phyloP scores from a whole-genome alignment of 2,113 vertebrate genomes.

The Colossoma macropomum region DNA sequence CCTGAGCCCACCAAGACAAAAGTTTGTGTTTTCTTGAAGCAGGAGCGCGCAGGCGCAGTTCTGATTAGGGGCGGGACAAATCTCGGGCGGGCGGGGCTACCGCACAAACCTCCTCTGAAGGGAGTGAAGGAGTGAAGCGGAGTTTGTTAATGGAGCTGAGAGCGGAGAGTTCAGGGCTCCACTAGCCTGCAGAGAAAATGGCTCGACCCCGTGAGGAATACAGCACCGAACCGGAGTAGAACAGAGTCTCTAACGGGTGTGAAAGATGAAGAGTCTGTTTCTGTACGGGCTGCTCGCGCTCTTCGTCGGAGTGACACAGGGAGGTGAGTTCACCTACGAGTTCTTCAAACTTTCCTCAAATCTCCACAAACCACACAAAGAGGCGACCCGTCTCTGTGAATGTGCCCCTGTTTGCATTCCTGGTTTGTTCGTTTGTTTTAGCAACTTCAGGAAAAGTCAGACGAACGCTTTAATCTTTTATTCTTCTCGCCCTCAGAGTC shows the following conservation, averaged over 20 bases:
- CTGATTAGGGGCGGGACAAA: background rate
- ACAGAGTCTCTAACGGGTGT: background rate
- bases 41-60: background rate
- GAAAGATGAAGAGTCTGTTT: slow-evolving; percentile 42
- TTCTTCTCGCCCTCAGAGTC: too few relatives aligned
- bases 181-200: background rate
- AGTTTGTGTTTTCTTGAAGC: background rate
- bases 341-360: background rate
- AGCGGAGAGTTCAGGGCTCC: background rate
- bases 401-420: background rate
- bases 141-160: slow-evolving; percentile 28
- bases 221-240: background rate
- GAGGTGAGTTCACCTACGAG: slow-evolving; percentile 29
- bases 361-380: background rate
- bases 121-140: background rate
- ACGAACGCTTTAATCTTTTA: background rate
- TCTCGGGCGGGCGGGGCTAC: slow-evolving; percentile 30
- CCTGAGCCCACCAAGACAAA: too few relatives aligned
- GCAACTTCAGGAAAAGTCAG: background rate
- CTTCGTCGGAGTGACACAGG: slow-evolving; percentile 41
- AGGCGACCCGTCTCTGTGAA: background rate
- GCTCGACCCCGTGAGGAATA: background rate
- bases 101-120: background rate
- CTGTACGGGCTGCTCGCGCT: slow-evolving; percentile 32
- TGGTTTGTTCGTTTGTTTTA: background rate